These are phyloP conservation scores for Shinisaurus crocodilurus DNA, from an alignment of 2,113 vertebrate species.

Conservation along the genomic window DNA sequence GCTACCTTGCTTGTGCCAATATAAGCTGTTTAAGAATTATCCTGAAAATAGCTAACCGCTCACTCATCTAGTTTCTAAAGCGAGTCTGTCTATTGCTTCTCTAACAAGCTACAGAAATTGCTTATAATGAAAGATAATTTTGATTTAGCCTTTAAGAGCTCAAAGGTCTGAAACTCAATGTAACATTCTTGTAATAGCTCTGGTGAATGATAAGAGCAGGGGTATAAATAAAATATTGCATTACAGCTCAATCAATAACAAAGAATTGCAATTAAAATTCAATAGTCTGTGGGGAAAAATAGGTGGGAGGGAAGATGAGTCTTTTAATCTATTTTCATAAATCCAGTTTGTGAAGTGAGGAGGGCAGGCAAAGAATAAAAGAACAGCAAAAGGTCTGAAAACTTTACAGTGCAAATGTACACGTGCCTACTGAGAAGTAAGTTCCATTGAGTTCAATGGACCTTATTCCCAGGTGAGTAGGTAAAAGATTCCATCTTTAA, in stretches of 20 bases:
- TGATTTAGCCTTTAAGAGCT: conserved; percentile 4
- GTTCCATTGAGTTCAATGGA: not conserved
- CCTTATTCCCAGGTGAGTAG: not conserved
- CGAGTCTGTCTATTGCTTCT: not conserved
- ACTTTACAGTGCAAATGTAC: not conserved
- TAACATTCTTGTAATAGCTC: not conserved
- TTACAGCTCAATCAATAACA: not conserved
- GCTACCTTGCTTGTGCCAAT: not conserved
- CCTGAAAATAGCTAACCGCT: conserved; percentile 1
- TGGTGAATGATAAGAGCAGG: not conserved
- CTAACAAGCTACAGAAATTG: not conserved
- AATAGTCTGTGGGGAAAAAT: not conserved
- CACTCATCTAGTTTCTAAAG: not conserved
- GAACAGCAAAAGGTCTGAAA: not conserved
- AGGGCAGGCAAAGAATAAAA: not conserved
- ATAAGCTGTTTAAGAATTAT: not conserved
- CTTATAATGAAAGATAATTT: not conserved
- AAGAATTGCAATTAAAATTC: not conserved
- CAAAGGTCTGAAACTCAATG: conserved; percentile 5
- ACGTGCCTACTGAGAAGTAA: not conserved
- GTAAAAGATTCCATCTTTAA: not conserved
- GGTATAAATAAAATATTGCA: not conserved
- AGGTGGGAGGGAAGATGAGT: not conserved
- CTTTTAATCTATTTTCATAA: not conserved
- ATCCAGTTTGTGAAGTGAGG: too few species aligned